Evolutionary conservation across 2,113 vertebrate species (phyloP).

Genomic region (Notothenia rossii): DNA sequence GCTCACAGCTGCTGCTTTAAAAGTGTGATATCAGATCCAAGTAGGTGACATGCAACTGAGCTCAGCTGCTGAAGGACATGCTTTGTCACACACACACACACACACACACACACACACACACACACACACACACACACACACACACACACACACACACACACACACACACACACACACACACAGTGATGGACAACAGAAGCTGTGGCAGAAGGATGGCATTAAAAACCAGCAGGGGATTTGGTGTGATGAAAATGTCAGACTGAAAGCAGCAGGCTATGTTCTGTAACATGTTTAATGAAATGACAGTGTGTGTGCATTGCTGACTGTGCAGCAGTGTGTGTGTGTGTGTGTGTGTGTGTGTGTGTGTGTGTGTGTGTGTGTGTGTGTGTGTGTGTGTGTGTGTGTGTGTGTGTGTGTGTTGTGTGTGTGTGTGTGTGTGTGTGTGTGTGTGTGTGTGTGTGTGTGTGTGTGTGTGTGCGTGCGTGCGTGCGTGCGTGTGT

Average conservation of each 20-base stretch:
- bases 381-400: not conserved
- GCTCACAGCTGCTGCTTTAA: not conserved
- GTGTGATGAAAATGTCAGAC: slow-evolving; percentile 75
- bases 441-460: slow-evolving; percentile 8
- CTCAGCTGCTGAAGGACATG: slow-evolving; percentile 17
- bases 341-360: slow-evolving; percentile 13
- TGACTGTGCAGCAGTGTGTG: not conserved
- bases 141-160: not conserved
- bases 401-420: not conserved
- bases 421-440: not conserved
- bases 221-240: slow-evolving; percentile 66
- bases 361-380: not conserved
- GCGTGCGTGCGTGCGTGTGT: not conserved
- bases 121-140: too few relatives aligned
- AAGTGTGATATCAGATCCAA: not conserved
- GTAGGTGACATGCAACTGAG: not conserved
- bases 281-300: slow-evolving; percentile 71
- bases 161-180: slow-evolving; percentile 1
- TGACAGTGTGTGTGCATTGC: slow-evolving; percentile 15
- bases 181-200: slow-evolving; percentile 72
- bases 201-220: slow-evolving; percentile 73
- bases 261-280: slow-evolving; percentile 64
- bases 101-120: not conserved
- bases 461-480: not conserved
- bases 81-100: not conserved